These are phyloP conservation scores for Torymus tubicola DNA, from an alignment of 2,888 invertebrate genomes.

Conservation along the genomic window DNA sequence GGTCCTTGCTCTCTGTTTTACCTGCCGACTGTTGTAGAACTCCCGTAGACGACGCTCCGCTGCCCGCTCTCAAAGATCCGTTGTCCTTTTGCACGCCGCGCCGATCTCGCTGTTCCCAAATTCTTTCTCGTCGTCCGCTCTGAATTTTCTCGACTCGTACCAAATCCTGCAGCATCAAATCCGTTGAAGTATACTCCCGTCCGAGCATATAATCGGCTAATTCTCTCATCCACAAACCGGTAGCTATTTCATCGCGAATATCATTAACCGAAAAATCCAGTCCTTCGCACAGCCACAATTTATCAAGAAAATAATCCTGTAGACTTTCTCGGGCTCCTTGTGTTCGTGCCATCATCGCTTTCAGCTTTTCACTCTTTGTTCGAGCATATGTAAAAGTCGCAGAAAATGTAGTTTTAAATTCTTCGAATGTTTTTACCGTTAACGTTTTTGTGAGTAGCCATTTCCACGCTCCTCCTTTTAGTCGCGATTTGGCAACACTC, in stretches of 20 bases:
- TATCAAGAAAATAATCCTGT: no score
- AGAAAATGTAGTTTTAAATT: slow-evolving; percentile 1
- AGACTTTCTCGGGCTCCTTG: no score
- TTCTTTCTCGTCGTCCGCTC: no score
- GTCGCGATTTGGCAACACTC: slow-evolving; percentile 26
- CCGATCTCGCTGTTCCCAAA: neutral
- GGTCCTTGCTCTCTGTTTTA: no score
- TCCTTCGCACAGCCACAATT: slow-evolving; percentile 52
- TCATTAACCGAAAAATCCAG: slow-evolving; percentile 37
- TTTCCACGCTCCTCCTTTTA: slow-evolving; percentile 38
- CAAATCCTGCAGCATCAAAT: slow-evolving; percentile 46
- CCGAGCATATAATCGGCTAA: slow-evolving; percentile 13
- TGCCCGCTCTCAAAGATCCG: no score
- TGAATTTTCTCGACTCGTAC: slow-evolving; percentile 17
- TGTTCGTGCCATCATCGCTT: slow-evolving; percentile 26
- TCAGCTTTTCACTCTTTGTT: slow-evolving; percentile 33
- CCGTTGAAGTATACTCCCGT: slow-evolving; percentile 4
- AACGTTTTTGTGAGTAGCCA: slow-evolving; percentile 39
- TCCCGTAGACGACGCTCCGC: neutral
- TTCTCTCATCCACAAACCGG: slow-evolving; percentile 38
- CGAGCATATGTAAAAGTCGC: slow-evolving; percentile 23
- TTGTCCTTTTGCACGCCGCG: no score
- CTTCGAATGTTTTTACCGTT: neutral
- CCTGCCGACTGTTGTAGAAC: neutral
- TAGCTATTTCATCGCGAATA: slow-evolving; percentile 45